Evolutionary conservation across 2,888 invertebrate genomes (phyloP), one percentile per base, ranked within the genome.

Genomic region (Phalera bucephala): DNA sequence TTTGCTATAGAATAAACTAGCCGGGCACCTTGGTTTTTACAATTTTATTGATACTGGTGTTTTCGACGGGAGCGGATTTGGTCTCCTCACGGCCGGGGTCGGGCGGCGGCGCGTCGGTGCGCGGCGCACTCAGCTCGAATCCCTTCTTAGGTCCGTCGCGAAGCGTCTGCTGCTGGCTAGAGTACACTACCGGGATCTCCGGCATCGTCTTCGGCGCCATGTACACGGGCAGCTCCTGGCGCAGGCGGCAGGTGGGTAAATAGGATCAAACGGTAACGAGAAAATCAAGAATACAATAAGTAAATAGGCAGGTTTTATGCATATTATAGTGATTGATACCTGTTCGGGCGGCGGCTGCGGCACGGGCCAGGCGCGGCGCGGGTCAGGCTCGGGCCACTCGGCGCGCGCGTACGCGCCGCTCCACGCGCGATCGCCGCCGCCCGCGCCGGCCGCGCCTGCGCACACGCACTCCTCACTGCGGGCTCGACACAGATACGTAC

Each of bases 111-210:
- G 26, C 35, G 19, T 19, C 34, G 26, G 9, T 33, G 40, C 30
- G 36, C 30, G 43, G 38, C 49, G 19, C 28, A 37, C 13, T 36
- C 45, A 72, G 46, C 41, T 72, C 76, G 53, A 74, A 72, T 7
- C 80, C 82, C 55, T 87, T 87, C 68, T 86, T 87, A 46, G 81
- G 80, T 41, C 74, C 68, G 64, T 86, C 87, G 9, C 80, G 73
- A 21, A 83, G 67, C 31, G 80, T 72, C 49, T 72, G 75, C 52
- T 70, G 79, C 58, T 69, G 75, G 36, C 71, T 64, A 17, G 76
- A 61, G 62, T 80, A 81, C 44, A 66, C 59, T 45, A 71, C 61
- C 30, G 79, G 74, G 41, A 82, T 58, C 58, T 85, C 85, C 2
- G 85, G 84, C 85, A 83, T 84, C 42, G 84, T 78, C 57, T 79